phyloP scores from a whole-genome alignment of 2,888 invertebrate genomes.

The Acanthoscelides obtectus region DNA sequence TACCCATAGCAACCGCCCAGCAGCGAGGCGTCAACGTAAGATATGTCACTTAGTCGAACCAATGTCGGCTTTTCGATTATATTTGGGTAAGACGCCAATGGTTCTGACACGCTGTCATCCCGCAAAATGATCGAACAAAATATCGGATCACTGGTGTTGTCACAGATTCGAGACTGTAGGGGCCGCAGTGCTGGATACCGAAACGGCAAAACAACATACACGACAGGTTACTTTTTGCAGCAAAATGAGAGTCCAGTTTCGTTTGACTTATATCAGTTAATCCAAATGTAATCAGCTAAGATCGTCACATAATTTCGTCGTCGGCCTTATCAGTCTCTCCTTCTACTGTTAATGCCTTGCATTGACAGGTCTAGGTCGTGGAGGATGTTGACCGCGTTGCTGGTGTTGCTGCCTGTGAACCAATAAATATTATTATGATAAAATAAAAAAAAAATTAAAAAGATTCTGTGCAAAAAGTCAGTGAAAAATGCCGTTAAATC shows the following conservation, averaged over 20 bases:
- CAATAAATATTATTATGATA: too few species aligned
- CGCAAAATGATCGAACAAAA: background rate
- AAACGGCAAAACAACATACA: background rate
- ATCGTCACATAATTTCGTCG: background rate
- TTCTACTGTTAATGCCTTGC: background rate
- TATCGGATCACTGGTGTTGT: background rate
- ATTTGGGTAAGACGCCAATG: too few species aligned
- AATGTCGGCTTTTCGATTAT: too few species aligned
- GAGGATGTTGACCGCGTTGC: background rate
- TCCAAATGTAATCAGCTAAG: background rate
- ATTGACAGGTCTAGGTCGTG: background rate
- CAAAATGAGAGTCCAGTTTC: background rate
- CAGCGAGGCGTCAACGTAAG: too few species aligned
- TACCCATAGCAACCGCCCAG: too few species aligned
- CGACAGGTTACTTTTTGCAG: background rate
- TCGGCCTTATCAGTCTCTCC: background rate
- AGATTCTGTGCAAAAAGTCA: too few species aligned
- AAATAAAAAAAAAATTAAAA: too few species aligned
- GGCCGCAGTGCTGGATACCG: background rate
- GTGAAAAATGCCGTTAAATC: too few species aligned
- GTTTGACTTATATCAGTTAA: background rate
- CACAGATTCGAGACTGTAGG: background rate
- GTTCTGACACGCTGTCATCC: too few species aligned
- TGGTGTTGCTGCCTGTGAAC: background rate
- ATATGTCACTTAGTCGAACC: too few species aligned